Base-by-base conservation (phyloP, 2,888 invertebrate species). In the Orchesella flavescens region DNA sequence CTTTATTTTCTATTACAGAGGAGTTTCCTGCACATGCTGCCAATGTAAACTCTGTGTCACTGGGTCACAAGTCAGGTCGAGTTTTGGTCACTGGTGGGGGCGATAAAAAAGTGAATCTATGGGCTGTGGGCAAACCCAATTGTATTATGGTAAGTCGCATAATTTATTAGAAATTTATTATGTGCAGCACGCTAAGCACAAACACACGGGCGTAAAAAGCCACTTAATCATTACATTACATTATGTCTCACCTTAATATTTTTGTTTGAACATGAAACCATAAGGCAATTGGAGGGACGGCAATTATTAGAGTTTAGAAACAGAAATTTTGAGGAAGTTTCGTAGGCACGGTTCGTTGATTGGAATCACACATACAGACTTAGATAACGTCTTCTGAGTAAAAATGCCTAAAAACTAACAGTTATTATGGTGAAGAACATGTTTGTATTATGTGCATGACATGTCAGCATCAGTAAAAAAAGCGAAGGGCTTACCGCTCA, bases 51-150 rank as follows among this genome's bases (percentile, higher is more conserved):
- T 96, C 86, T 65, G 88, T 87, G 85, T 86, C 86, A 85, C 77
- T 88, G 86, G 97, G 97, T 83, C 96, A 95, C 91, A 96, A 96
- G 90, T 96, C 96, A 73, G 96, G 96, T 87, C 93, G 96, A 89
- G 96, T 97, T 74, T 93, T 97, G 90, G 97, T 95, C 57, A 97
- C 97, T 84, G 98, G 98, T 79, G 98, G 98, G 84, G 97, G 97
- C 90, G 98, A 98, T 91, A 96, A 96, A 90, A 97, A 97, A 91
- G 97, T 98, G 74, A 98, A 98, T 91, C 91, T 98, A 87, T 98
- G 98, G 98, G 97, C 97, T 15, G 95, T 98, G 86, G 98, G 97
- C 55, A 95, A 97, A 90, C 94, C 95, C 89, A 96, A 95, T 90
- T 97, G 97, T 91, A 95, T 98, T 89, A 96, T 98, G 97, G 96